A percentile compares a stretch with the other conserved stretches of the same genome.
These are phyloP conservation scores for Leptodactylus fuscus DNA, from an alignment of 2,113 vertebrate species.

Conservation along the genomic window DNA sequence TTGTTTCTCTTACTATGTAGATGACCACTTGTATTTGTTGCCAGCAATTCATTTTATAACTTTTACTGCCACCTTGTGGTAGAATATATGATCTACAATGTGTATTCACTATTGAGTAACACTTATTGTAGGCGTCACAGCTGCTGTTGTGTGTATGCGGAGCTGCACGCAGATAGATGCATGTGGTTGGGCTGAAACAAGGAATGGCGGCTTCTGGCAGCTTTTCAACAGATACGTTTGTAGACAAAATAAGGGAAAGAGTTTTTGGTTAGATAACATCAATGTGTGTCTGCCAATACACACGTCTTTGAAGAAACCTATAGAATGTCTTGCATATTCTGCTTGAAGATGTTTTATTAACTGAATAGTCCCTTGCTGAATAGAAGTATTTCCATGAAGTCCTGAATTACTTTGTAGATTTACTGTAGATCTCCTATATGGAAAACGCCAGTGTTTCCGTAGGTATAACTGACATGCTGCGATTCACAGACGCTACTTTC, in stretches of 20 bases:
- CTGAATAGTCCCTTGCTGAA: not conserved
- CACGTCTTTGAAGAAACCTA: not conserved
- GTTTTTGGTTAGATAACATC: not conserved
- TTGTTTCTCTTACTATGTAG: too few species aligned
- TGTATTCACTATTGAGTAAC: not conserved
- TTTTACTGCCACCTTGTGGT: constrained; percentile 9
- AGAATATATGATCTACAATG: not conserved
- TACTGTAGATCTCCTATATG: too few species aligned
- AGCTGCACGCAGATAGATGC: not conserved
- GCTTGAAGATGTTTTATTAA: not conserved
- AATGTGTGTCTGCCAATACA: not conserved
- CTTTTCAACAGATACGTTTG: not conserved
- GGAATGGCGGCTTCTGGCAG: not conserved
- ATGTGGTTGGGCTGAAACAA: not conserved
- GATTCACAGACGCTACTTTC: too few species aligned
- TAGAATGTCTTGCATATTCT: not conserved
- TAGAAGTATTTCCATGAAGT: too few species aligned
- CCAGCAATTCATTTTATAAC: not conserved
- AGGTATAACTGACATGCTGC: too few species aligned
- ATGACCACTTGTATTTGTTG: too few species aligned
- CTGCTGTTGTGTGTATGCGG: not conserved
- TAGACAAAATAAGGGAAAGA: not conserved
- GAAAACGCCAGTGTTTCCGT: too few species aligned
- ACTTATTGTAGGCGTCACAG: not conserved
- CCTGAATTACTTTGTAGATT: too few species aligned